Base-by-base conservation (phyloP, 2,113 vertebrate genomes). In the Elephas maximus region DNA sequence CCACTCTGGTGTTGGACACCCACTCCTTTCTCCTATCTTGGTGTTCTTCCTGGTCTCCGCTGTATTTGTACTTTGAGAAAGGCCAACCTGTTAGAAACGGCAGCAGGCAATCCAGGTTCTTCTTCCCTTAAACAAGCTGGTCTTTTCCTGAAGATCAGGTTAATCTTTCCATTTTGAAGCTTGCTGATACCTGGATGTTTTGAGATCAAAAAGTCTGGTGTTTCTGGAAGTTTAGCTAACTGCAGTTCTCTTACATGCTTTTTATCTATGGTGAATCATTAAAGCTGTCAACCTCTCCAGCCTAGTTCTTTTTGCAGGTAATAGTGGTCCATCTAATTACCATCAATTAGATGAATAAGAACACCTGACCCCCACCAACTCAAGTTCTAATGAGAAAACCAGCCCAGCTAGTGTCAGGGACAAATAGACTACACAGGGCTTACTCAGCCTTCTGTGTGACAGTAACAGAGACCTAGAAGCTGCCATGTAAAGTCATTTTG, bases 261-360 rank as follows among this genome's bases (percentile, higher is more conserved):
- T 96, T 71, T 67, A 69, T 95, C 87, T 91, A 84, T 23, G 2
- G 30, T 67, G 65, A 91, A 78, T 94, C 71, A 96, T 28, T 45
- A 78, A 93, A 92, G 18, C 79, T 91, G 26, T 73, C 30, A 60
- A 63, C 88, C 41, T 90, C 62, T 92, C 84, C 76, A 33, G 33
- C 33, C 8, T 1, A 45, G 71, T 89, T 71, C 86, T 96, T 94
- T 93, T 71, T 93, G 65, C n/a, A 30, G 93, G 84, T 84, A 87
- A 88, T 17, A 53, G 81, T 45, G 37, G 90, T 62, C 37, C 91
- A 24, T 91, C 83, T 97, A 87, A 96, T 96, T 83, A 97, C 69
- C 67, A 69, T 76, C 88, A 92, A 87, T 97, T 97, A 97, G 95
- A 41, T 92, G 89, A 90, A 45, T 62, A 84, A 77, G 48, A 92